phyloP scores from a whole-genome alignment of 2,888 invertebrate genomes.

The Seira musarum region DNA sequence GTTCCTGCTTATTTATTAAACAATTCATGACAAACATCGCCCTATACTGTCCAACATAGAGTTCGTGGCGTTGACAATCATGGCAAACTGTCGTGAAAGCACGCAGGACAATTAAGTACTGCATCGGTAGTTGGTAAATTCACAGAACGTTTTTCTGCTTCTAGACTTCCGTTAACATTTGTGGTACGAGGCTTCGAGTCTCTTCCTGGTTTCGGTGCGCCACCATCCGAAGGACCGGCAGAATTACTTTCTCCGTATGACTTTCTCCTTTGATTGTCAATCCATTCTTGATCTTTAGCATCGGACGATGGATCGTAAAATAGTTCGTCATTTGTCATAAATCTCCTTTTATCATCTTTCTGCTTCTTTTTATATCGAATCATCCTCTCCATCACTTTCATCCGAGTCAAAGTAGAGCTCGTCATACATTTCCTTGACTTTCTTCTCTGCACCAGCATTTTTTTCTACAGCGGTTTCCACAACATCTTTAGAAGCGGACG shows the following conservation, averaged over 20 bases:
- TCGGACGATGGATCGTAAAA: slow-evolving; percentile 76
- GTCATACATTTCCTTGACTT: slow-evolving; percentile 64
- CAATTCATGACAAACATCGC: slow-evolving; percentile 78
- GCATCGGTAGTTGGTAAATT: slow-evolving; percentile 75
- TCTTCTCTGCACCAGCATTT: neutral
- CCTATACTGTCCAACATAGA: slow-evolving; percentile 76
- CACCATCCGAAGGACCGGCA: too few species aligned
- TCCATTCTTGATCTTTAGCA: slow-evolving; percentile 75
- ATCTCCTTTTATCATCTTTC: slow-evolving; percentile 61
- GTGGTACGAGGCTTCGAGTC: neutral
- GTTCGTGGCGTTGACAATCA: slow-evolving; percentile 76
- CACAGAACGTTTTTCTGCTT: neutral
- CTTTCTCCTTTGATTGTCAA: slow-evolving; percentile 72
- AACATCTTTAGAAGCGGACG: neutral
- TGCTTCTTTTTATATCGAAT: slow-evolving; percentile 30
- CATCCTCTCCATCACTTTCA: slow-evolving; percentile 67
- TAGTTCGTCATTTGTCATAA: slow-evolving; percentile 72
- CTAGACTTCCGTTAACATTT: neutral
- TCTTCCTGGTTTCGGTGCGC: neutral
- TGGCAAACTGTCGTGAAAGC: slow-evolving; percentile 76
- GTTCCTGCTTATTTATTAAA: slow-evolving; percentile 72
- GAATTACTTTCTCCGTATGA: slow-evolving; percentile 69
- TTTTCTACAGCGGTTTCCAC: neutral
- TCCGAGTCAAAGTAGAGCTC: slow-evolving; percentile 71
- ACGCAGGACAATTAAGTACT: slow-evolving; percentile 77